phyloP scores from a whole-genome alignment of 2,113 vertebrate genomes.

The Colossoma macropomum region DNA sequence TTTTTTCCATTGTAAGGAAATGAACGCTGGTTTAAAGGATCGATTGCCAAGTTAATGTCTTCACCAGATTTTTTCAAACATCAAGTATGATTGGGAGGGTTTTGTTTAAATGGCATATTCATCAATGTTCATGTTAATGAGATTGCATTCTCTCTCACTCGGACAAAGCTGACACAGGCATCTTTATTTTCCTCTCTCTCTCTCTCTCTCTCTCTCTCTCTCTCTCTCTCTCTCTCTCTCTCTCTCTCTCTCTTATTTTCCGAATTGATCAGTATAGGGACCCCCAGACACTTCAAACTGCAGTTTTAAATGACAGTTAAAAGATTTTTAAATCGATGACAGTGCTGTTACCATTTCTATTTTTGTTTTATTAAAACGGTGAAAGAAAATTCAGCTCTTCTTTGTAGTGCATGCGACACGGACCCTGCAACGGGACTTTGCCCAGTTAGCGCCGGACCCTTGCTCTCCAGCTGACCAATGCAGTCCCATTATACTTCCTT shows the following conservation, averaged over 20 bases:
- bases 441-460: not conserved
- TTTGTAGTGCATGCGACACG: slow-evolving; percentile 50
- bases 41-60: slow-evolving; percentile 65
- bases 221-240: slow-evolving; percentile 14
- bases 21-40: slow-evolving; percentile 74
- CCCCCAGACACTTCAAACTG: slow-evolving; percentile 74
- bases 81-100: slow-evolving; percentile 8
- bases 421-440: slow-evolving; percentile 3
- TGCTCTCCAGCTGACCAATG: not conserved
- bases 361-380: slow-evolving; percentile 26
- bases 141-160: slow-evolving; percentile 47
- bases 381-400: slow-evolving; percentile 23
- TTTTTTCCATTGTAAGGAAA: slow-evolving; percentile 68
- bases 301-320: slow-evolving; percentile 81
- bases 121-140: slow-evolving; percentile 18
- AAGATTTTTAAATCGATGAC: slow-evolving; percentile 71
- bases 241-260: slow-evolving; percentile 15
- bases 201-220: slow-evolving; percentile 1
- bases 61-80: not conserved
- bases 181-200: not conserved
- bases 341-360: slow-evolving; percentile 43
- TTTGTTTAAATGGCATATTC: slow-evolving; percentile 25
- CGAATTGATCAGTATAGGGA: slow-evolving; percentile 63
- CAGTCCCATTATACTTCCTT: not conserved
- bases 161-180: not conserved